These are phyloP conservation scores for Neoarius graeffei DNA, from an alignment of 2,113 vertebrate species.

Conservation along the genomic window DNA sequence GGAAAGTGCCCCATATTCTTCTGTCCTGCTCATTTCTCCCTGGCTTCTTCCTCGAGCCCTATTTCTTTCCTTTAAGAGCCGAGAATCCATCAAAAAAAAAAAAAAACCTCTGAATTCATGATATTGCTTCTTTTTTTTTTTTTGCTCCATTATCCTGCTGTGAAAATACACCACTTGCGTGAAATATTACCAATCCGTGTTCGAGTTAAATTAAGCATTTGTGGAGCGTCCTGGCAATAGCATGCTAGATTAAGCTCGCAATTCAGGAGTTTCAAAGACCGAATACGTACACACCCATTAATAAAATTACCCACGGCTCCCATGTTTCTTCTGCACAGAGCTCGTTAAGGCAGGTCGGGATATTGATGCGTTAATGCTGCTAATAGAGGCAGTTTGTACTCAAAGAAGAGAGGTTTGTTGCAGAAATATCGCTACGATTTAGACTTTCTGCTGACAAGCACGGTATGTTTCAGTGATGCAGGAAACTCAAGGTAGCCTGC, in stretches of 20 bases:
- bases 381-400: conserved; percentile 29
- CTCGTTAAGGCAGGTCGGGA: conserved; percentile 28
- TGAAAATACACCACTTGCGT: conserved; percentile 22
- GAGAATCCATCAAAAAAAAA: conserved; percentile 18
- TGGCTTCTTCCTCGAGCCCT: not conserved
- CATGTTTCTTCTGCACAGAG: conserved; percentile 13
- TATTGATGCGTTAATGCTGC: conserved; percentile 21
- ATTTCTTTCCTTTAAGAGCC: not conserved
- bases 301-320: conserved; percentile 16
- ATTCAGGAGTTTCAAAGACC: conserved; percentile 24
- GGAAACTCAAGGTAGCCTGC: not conserved
- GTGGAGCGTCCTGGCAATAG: conserved; percentile 10
- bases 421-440: conserved; percentile 4
- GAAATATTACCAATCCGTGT: conserved; percentile 22
- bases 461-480: not conserved
- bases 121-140: conserved; percentile 9
- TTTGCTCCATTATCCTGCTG: conserved; percentile 4
- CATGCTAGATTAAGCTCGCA: conserved; percentile 19
- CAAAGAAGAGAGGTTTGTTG: not conserved
- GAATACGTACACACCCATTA: not conserved
- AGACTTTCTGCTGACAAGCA: conserved; percentile 19
- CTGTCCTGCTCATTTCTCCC: not conserved
- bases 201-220: conserved; percentile 26
- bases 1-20: conserved; percentile 30
- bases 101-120: conserved; percentile 6